A percentile compares a stretch with the other conserved stretches of the same genome.
These are phyloP conservation scores for Saxidomus purpurata DNA, from an alignment of 1,140 invertebrate genomes.

Conservation along the genomic window DNA sequence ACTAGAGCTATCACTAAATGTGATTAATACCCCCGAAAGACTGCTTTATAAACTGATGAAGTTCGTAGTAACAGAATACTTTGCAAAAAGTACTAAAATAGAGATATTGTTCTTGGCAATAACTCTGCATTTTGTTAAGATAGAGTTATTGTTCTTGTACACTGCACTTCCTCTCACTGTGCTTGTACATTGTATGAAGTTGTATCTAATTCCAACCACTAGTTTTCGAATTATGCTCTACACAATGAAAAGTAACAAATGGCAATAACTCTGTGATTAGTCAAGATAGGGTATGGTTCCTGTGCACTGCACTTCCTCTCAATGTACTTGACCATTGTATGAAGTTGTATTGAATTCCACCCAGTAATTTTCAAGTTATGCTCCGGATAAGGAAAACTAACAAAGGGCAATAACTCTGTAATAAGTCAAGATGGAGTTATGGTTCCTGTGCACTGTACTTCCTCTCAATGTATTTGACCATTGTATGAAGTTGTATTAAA, in stretches of 20 bases:
- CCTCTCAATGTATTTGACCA: neutral
- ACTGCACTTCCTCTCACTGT: slow-evolving; percentile 15
- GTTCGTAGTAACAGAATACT: too few species aligned
- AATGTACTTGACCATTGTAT: neutral
- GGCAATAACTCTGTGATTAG: slow-evolving; percentile 25
- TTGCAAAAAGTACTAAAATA: too few species aligned
- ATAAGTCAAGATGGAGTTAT: neutral
- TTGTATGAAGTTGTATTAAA: slow-evolving; percentile 7
- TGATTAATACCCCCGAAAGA: too few species aligned
- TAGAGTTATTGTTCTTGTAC: slow-evolving; percentile 43
- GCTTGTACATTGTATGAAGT: slow-evolving; percentile 17
- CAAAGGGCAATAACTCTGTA: slow-evolving; percentile 9
- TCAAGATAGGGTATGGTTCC: neutral
- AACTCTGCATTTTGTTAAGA: too few species aligned
- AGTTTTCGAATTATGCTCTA: slow-evolving; percentile 32
- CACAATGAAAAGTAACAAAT: slow-evolving; percentile 18
- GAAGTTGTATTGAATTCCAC: neutral
- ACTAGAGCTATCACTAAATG: too few species aligned
- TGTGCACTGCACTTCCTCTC: neutral
- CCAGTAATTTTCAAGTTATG: neutral
- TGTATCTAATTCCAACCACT: slow-evolving; percentile 14
- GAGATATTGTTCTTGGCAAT: neutral
- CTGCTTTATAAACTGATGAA: too few species aligned
- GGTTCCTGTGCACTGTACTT: neutral
- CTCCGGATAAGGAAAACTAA: neutral